Percentiles rank a stretch among this genome's conserved stretches.
Conservation (phyloP, 2,888 invertebrate species). For the Malthinus seriepunctatus region DNA sequence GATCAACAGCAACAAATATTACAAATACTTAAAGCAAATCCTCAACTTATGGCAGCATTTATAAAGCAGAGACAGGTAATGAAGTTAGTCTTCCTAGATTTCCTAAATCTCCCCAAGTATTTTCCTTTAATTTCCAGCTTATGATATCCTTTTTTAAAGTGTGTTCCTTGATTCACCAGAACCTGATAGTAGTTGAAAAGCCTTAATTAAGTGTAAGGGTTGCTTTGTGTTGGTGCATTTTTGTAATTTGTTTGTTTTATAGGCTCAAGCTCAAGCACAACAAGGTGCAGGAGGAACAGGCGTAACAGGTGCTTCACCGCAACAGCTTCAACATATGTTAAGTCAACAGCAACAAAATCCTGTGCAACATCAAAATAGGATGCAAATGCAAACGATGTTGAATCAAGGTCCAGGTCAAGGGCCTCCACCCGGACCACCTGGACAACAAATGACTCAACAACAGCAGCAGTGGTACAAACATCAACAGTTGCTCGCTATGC, state of each 20-base stretch:
- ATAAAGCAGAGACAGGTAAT: conserved; percentile 81
- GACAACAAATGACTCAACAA: conserved; percentile 49
- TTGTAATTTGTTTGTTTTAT: conserved; percentile 25
- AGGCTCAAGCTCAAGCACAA: conserved; percentile 43
- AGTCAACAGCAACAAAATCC: conserved; percentile 54
- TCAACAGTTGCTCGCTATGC: conserved; percentile 52
- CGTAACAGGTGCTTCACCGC: conserved; percentile 51
- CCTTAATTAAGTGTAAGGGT: no score
- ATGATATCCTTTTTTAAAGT: no score
- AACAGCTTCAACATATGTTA: conserved; percentile 60
- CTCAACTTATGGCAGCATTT: conserved; percentile 93
- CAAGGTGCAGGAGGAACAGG: conserved; percentile 41
- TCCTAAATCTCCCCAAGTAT: not conserved
- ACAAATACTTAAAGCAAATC: conserved; percentile 89
- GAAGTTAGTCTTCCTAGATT: not conserved
- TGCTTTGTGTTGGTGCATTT: not conserved
- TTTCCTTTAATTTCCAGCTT: not conserved
- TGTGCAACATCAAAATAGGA: conserved; percentile 57
- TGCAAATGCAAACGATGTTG: conserved; percentile 57
- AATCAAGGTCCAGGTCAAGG: conserved; percentile 47
- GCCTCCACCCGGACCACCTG: conserved; percentile 37
- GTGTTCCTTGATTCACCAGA: no score
- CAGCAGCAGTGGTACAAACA: conserved; percentile 59
- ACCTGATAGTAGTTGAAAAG: no score
- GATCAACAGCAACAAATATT: conserved; percentile 91